Conservation (phyloP, 2,797 vertebrate species). For the Platalea minor region DNA sequence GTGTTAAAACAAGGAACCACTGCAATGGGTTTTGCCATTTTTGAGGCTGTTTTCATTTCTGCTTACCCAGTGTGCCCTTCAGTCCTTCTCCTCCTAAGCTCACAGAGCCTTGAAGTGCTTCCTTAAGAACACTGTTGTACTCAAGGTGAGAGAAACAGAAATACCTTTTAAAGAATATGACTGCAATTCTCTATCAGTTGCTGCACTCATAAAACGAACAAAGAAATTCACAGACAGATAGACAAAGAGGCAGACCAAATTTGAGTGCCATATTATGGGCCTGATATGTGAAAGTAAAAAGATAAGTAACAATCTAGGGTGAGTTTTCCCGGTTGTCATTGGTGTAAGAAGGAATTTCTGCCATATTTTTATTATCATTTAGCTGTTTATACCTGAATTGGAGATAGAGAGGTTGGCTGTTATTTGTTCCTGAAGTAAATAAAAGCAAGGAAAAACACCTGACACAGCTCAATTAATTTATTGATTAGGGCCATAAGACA, state of each 20-base stretch:
- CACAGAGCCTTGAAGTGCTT: not conserved
- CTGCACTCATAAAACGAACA: rapidly evolving
- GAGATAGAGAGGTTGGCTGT: not conserved
- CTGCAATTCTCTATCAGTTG: not conserved
- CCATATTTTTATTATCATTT: not conserved
- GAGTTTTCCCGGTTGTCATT: not conserved
- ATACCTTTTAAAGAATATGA: not conserved
- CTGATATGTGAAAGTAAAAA: not conserved
- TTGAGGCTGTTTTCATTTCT: not conserved
- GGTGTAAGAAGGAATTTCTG: not conserved
- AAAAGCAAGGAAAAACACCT: not conserved
- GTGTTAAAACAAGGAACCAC: slow-evolving; percentile 32
- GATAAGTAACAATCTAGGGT: not conserved
- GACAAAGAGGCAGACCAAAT: not conserved
- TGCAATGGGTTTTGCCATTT: not conserved
- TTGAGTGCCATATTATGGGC: not conserved
- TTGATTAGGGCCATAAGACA: not conserved
- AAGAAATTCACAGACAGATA: not conserved
- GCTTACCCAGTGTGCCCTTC: not conserved
- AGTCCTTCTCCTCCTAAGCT: not conserved
- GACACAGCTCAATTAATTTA: not conserved
- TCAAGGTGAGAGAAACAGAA: not conserved
- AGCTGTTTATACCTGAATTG: not conserved
- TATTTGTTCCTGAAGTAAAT: not conserved
- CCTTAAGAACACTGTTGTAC: not conserved